phyloP scores from a whole-genome alignment of 2,797 vertebrate genomes.

The Enteromius viviparus region DNA sequence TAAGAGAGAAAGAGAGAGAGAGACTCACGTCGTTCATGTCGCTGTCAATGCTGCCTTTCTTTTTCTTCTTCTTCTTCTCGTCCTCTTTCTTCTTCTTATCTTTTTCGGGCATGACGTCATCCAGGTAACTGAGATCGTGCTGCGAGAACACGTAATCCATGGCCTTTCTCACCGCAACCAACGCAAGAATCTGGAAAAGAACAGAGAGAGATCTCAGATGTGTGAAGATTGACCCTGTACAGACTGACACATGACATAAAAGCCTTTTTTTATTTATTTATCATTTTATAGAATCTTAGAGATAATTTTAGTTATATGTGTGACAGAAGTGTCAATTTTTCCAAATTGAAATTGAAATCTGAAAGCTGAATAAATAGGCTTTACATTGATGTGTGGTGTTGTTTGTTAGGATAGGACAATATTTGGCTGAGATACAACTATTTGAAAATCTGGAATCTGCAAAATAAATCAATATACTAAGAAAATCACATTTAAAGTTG shows the following conservation, averaged over 20 bases:
- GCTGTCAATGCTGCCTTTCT: constrained; percentile 92
- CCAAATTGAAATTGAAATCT: too few species aligned
- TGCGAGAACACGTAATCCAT: constrained; percentile 99
- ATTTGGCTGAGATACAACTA: too few species aligned
- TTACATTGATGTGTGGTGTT: too few species aligned
- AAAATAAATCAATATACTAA: too few species aligned
- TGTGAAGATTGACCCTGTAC: neutral
- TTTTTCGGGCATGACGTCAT: constrained; percentile 98
- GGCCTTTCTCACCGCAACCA: constrained; percentile 95
- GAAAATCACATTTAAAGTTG: too few species aligned
- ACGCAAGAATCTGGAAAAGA: constrained; percentile 85
- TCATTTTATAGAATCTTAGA: neutral
- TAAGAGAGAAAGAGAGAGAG: neutral
- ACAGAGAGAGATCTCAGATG: constrained; percentile 36
- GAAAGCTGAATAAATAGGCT: too few species aligned
- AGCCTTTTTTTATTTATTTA: too few species aligned
- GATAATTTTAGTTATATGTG: neutral
- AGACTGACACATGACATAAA: neutral
- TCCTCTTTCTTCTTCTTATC: constrained; percentile 99
- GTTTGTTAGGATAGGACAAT: too few species aligned
- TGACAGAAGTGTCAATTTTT: neutral
- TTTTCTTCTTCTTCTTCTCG: constrained; percentile 96
- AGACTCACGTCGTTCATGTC: constrained; percentile 89
- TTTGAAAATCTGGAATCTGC: too few species aligned
- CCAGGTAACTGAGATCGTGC: constrained; percentile 95